phyloP scores from a whole-genome alignment of 2,113 vertebrate genomes.

The Gobio gobio region DNA sequence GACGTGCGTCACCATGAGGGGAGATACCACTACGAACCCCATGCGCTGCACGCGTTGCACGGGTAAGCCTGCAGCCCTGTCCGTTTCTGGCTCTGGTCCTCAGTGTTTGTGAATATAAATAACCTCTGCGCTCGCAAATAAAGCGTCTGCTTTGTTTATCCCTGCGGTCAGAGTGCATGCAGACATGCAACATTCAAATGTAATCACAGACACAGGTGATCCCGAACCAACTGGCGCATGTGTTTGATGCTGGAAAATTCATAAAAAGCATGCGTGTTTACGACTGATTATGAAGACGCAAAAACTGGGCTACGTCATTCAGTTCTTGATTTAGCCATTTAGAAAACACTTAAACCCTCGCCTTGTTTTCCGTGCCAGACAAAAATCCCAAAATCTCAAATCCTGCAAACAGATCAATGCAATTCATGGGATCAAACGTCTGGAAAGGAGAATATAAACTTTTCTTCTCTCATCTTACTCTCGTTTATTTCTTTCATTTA shows the following conservation, averaged over 20 bases:
- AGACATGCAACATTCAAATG: constrained; percentile 11
- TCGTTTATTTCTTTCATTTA: neutral
- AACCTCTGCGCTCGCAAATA: constrained; percentile 18
- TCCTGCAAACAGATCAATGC: neutral
- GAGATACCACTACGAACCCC: constrained; percentile 93
- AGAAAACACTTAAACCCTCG: neutral
- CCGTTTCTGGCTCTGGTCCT: neutral
- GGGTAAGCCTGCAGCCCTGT: constrained; percentile 79
- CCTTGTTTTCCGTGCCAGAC: neutral
- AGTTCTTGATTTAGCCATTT: neutral
- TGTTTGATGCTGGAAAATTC: neutral
- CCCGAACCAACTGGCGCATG: neutral
- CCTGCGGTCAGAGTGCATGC: neutral
- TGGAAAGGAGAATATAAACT: constrained; percentile 6
- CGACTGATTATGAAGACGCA: neutral
- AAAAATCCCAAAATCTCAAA: neutral
- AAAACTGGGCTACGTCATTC: neutral
- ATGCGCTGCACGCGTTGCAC: constrained; percentile 86
- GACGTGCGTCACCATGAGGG: constrained; percentile 96
- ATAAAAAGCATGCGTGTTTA: neutral
- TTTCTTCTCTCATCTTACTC: neutral
- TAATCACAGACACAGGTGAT: constrained; percentile 2
- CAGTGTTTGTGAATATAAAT: neutral
- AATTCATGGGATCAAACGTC: neutral
- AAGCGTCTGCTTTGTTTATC: constrained; percentile 14